Evolutionary conservation across 2,888 invertebrate genomes (phyloP).

Genomic region (Eristalinus sepulchralis): DNA sequence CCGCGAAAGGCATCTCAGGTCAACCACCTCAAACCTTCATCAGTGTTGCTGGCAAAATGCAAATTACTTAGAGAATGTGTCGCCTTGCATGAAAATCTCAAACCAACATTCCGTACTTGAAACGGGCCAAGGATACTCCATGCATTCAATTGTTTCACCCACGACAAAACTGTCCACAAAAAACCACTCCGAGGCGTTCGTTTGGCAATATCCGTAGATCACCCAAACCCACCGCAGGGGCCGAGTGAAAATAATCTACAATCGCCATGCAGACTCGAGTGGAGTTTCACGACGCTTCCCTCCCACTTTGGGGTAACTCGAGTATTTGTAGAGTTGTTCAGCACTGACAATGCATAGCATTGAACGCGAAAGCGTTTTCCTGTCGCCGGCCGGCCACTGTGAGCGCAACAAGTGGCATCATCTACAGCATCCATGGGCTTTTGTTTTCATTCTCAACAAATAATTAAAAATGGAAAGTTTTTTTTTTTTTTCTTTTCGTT

Average conservation of each 20-base stretch:
- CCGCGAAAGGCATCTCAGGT: background rate
- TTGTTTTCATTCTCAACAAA: conserved; percentile 36
- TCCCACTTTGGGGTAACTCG: conserved; percentile 21
- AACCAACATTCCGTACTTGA: background rate
- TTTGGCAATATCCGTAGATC: conserved; percentile 15
- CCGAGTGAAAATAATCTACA: conserved; percentile 35
- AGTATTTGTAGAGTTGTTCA: conserved; percentile 52
- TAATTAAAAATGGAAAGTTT: conserved; percentile 56
- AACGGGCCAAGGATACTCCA: background rate
- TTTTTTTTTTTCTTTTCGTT: background rate
- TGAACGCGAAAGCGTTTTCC: background rate
- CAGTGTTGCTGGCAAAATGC: background rate
- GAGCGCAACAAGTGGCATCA: conserved; percentile 29
- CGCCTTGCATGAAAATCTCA: background rate
- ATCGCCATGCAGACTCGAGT: conserved; percentile 25
- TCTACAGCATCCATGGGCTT: conserved; percentile 11
- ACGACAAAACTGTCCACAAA: conserved; percentile 4
- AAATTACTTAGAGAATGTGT: background rate
- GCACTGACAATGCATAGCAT: conserved; percentile 39
- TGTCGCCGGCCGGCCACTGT: background rate
- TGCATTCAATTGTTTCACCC: background rate
- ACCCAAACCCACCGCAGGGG: conserved; percentile 14
- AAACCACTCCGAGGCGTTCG: background rate
- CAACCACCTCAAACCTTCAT: background rate
- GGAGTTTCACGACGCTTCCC: conserved; percentile 42